phyloP scores from a whole-genome alignment of 2,797 vertebrate genomes.

The Echeneis naucrates region DNA sequence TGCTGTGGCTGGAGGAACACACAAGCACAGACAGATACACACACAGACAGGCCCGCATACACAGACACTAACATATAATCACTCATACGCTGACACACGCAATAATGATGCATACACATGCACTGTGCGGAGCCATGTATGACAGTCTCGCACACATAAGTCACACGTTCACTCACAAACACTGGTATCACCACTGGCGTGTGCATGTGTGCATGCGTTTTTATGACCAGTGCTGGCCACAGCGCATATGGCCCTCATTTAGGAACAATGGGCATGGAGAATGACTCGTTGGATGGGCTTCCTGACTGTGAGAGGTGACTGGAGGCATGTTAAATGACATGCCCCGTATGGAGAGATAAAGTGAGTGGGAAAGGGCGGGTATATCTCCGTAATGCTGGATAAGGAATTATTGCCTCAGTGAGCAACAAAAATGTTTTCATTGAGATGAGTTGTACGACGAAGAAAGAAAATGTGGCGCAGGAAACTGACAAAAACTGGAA shows the following conservation, averaged over 20 bases:
- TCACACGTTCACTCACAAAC: constrained; percentile 39
- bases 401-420: constrained; percentile 50
- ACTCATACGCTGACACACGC: constrained; percentile 67
- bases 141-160: constrained; percentile 39
- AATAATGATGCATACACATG: constrained; percentile 69
- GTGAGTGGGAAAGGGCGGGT: constrained; percentile 36
- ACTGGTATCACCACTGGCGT: constrained; percentile 35
- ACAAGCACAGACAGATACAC: constrained; percentile 41
- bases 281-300: constrained; percentile 77
- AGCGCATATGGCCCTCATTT: constrained; percentile 84
- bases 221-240: constrained; percentile 77
- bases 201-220: constrained; percentile 49
- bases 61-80: constrained; percentile 64
- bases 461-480: constrained; percentile 12
- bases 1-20: constrained; percentile 60
- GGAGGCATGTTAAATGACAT: constrained; percentile 81
- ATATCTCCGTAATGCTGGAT: constrained; percentile 36
- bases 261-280: constrained; percentile 78
- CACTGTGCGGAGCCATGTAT: constrained; percentile 47
- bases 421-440: constrained; percentile 63
- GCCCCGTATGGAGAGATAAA: constrained; percentile 77
- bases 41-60: constrained; percentile 37
- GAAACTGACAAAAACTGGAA: constrained; percentile 7
- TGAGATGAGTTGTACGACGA: constrained; percentile 31
- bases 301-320: constrained; percentile 81